Base-by-base conservation (phyloP, 2,797 vertebrate species). In the Halcyon leucocephala region DNA sequence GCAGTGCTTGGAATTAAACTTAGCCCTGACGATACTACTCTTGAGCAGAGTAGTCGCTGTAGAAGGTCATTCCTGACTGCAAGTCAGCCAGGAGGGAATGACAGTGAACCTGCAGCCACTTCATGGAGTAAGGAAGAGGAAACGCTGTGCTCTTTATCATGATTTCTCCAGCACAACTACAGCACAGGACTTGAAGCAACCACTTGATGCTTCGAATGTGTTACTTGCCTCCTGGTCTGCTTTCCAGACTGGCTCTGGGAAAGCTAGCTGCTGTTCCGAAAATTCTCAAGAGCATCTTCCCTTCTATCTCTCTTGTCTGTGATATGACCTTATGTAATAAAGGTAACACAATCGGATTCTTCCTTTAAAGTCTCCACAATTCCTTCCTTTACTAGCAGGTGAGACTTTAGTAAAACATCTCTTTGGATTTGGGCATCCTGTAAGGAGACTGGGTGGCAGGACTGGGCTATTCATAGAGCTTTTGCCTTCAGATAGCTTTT, bases 301-400 rank as follows among this genome's bases (percentile, higher is more conserved):
- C 7, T 8, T 85, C 10, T 88, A 24, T 95, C 48, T 28, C 20
- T 35, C 14, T 46, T 83, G 31, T 62, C 25, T 64, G 17, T 62
- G 16, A 79, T 82, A 57, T 2, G 28, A 71, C 18, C 10, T 31
- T 60, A 28, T 0, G 3, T 39, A n/a, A 72, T 46, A 44, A 71
- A 35, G 49, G 49, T 12, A 12, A 54, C 1, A 0, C 31, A 39
- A 48, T 20, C 0, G 0, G 15, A 39, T 13, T 39, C 49, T 67
- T 89, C 24, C 42, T 66, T 31, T 41, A 46, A 86, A 69, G 18
- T 46, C 8, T 90, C 31, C 22, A 5, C 21, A 16, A 29, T 79
- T 76, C 31, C 12, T 33, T 82, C 25, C 10, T 89, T 65, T 69
- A 20, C 82, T 80, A n/a, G 37, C 19, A 58, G 35, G 9, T 74